Base-by-base conservation (phyloP, 2,797 vertebrate genomes). In the Cyclopterus lumpus region DNA sequence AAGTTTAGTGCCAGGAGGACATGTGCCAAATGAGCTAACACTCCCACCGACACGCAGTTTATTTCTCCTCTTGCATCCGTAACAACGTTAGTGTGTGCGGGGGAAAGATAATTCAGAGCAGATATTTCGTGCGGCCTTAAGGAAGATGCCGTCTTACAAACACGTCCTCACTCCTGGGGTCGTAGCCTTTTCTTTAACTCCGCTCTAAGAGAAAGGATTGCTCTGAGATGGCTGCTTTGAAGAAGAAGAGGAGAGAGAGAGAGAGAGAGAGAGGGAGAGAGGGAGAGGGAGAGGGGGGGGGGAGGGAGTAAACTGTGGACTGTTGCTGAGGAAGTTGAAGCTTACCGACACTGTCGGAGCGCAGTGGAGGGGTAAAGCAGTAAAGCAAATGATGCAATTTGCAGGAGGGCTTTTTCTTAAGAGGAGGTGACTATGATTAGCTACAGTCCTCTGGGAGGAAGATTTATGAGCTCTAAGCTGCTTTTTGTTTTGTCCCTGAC, bases 391-490 rank as follows among this genome's bases (percentile, higher is more conserved):
- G 67, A 77, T 80, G 77, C 81, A 75, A 72, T 81, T 86, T 83
- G 69, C 67, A 81, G 65, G 61, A 48, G 67, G 34, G 63, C 40
- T 60, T 73, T 74, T 59, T 71, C 18, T 77, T n/a, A 24, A 54
- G 72, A 77, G 68, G 65, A 86, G 74, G 81, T 73, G 83, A 54
- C 79, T 81, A 58, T 78, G 83, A 89, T 89, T 84, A 86, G 79
- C 71, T 75, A 0, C 34, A n/a, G n/a, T 77, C 83, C 78, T 9
- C 49, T 34, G 81, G 72, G 82, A 79, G 46, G 44, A 40, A 73
- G 73, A 86, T 83, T 85, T 80, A 76, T 57, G 59, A 81, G 67
- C 67, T 15, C 32, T 59, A 18, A 75, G 77, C 62, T 65, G 20
- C 42, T 71, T 60, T 73, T 48, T 73, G 48, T 73, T 79, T 64